Conservation (phyloP, 92 coral and sea anemone genomes). For the Diadumene lineata region DNA sequence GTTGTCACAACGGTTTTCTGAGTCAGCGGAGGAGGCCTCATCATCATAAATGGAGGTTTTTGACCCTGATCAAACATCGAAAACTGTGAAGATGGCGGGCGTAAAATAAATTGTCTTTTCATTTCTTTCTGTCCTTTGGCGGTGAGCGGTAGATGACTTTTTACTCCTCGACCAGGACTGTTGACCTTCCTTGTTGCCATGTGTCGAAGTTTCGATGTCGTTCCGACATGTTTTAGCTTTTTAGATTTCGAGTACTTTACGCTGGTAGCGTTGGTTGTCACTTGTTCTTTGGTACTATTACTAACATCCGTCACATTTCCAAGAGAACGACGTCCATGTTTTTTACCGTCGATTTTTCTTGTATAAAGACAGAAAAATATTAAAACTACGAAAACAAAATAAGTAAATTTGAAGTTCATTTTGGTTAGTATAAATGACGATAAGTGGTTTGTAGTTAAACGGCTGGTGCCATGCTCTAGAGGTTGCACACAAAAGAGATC, state of each 20-base stretch:
- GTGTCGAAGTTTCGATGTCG: slow-evolving; percentile 30
- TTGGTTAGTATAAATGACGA: not conserved
- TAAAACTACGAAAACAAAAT: not conserved
- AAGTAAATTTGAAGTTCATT: slow-evolving; percentile 24
- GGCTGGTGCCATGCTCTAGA: slow-evolving; percentile 34
- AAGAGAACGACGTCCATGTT: not conserved
- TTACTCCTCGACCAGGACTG: not conserved
- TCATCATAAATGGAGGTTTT: slow-evolving; percentile 83
- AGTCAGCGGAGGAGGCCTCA: slow-evolving; percentile 94
- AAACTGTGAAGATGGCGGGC: slow-evolving; percentile 52
- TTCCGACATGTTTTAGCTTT: slow-evolving; percentile 32
- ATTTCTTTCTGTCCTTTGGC: slow-evolving; percentile 55
- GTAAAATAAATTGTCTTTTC: slow-evolving; percentile 87
- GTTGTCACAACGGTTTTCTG: slow-evolving; percentile 97
- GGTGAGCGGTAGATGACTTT: slow-evolving; percentile 45
- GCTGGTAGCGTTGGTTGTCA: slow-evolving; percentile 27
- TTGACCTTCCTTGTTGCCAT: slow-evolving; percentile 51
- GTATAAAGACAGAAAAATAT: not conserved
- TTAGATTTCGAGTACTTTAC: slow-evolving; percentile 39
- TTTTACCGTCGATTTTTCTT: slow-evolving; percentile 3
- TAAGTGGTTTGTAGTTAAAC: not conserved
- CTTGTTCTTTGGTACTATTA: slow-evolving; percentile 30
- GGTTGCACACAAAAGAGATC: slow-evolving; percentile 45
- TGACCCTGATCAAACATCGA: slow-evolving; percentile 36
- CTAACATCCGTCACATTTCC: not conserved